Base-by-base conservation (phyloP, 1,140 invertebrate species). In the Drosophila parabipectinata region DNA sequence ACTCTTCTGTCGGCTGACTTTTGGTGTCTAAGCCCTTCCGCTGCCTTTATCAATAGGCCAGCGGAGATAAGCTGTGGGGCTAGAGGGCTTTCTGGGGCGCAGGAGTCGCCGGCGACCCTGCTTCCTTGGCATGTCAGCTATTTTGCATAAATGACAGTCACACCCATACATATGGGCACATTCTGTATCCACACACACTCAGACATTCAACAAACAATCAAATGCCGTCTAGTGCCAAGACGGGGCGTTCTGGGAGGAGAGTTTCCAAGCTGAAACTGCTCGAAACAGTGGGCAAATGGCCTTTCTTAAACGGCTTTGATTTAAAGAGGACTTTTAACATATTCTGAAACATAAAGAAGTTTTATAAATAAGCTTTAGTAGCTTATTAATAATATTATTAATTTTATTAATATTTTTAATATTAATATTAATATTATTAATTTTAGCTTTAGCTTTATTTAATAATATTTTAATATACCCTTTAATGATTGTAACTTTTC, bases 61-160 rank as follows among this genome's bases (percentile, higher is more conserved):
- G 64, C 37, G 9, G 60, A 81, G 77, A 87, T 85, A 85, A 87
- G 84, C 82, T 66, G 14, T 18, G 41, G 41, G 41, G 32, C 32
- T 32, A 61, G 60, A 37, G 64, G 30, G 14, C 53, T 56, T 26
- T 28, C 39, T 55, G 47, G 67, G 74, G 77, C 10, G 32, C 8
- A 8, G 32, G 32, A 32, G 32, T 32, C 32, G 58, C 59, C 26
- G 44, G 28, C 55, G 15, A 37, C 39, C 14, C 72, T 28, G 69
- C 82, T 87, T 87, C 82, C 82, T 87, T 76, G 58, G 53, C 82
- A 79, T 82, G 82, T 52, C 82, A 88, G 78, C 80, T 84, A 84
- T 76, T 87, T 87, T 87, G 83, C 80, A 84, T 87, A 87, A 87
- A 68, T 82, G 78, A 82, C 72, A 76, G 53, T 62, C 54, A 68